Evolutionary conservation across 2,888 invertebrate species (phyloP).

Genomic region (Isotomurus palustris): DNA sequence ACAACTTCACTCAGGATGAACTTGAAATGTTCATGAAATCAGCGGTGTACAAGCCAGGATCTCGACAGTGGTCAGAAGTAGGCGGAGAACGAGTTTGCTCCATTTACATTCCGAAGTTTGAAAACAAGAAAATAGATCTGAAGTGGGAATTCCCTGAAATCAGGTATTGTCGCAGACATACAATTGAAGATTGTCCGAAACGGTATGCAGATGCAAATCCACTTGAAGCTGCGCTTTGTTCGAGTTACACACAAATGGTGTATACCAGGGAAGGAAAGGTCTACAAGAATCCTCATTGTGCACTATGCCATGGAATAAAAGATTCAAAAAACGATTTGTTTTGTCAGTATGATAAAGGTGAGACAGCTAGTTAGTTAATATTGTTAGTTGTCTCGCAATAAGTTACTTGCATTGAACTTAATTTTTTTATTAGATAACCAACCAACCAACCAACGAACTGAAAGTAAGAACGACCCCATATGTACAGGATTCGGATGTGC

Average conservation of each 20-base stretch:
- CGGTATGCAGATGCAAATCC: slow-evolving; percentile 12
- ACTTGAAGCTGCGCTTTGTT: slow-evolving; percentile 21
- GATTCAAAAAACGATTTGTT: not conserved
- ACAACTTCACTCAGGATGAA: slow-evolving; percentile 10
- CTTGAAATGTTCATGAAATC: slow-evolving; percentile 20
- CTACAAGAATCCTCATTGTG: slow-evolving; percentile 49
- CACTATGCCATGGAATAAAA: slow-evolving; percentile 29
- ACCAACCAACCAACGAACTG: too few species aligned
- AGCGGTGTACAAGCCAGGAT: too few species aligned
- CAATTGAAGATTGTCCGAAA: slow-evolving; percentile 25
- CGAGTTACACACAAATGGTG: slow-evolving; percentile 40
- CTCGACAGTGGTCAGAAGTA: too few species aligned
- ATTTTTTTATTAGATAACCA: too few species aligned
- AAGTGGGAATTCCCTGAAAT: not conserved
- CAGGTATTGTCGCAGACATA: slow-evolving; percentile 7
- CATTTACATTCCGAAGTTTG: not conserved
- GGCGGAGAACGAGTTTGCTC: not conserved
- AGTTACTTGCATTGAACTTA: too few species aligned
- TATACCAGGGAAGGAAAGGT: slow-evolving; percentile 15
- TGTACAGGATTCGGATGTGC: not conserved
- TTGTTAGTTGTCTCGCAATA: too few species aligned
- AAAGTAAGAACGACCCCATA: too few species aligned
- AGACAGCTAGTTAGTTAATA: too few species aligned
- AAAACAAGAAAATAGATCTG: not conserved
- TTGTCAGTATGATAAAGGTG: not conserved